These are phyloP conservation scores for Hecatera dysodea DNA, from an alignment of 2,888 invertebrate genomes.

Conservation along the genomic window DNA sequence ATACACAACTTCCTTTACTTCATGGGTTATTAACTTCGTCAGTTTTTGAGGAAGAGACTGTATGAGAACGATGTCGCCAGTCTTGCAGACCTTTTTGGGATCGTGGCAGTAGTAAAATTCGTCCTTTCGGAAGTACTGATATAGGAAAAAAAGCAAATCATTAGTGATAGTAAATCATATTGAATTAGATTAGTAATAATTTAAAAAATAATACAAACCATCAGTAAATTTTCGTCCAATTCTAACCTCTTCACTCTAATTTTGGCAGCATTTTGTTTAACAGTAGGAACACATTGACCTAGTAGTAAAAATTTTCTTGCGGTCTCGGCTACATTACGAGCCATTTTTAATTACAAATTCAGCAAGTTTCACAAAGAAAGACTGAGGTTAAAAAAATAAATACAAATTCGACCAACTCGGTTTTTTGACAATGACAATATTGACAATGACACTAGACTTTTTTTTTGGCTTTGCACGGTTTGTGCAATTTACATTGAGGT, in stretches of 20 bases:
- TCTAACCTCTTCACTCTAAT: constrained; percentile 94
- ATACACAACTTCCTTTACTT: constrained; percentile 95
- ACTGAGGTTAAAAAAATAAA: neutral
- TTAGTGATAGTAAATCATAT: neutral
- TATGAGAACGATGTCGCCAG: constrained; percentile 96
- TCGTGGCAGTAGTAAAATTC: constrained; percentile 95
- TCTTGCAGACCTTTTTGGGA: constrained; percentile 94
- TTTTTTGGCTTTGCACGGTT: too few relatives aligned
- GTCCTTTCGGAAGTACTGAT: constrained; percentile 95
- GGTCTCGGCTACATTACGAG: constrained; percentile 82
- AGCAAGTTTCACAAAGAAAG: neutral
- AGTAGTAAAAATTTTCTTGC: constrained; percentile 91
- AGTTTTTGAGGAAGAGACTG: constrained; percentile 93
- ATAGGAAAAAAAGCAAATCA: constrained; percentile 58
- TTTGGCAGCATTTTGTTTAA: constrained; percentile 95
- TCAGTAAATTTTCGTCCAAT: constrained; percentile 94
- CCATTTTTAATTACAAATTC: constrained; percentile 71
- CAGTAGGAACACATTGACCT: constrained; percentile 95
- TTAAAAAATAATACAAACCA: constrained; percentile 90
- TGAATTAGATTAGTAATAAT: neutral
- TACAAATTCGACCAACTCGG: neutral
- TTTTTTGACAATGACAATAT: constrained; percentile 10
- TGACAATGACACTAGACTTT: neutral
- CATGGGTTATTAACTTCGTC: constrained; percentile 94
- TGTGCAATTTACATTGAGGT: too few relatives aligned